These are phyloP conservation scores for Scyliorhinus canicula DNA, from an alignment of 2,797 vertebrate species.

Conservation along the genomic window DNA sequence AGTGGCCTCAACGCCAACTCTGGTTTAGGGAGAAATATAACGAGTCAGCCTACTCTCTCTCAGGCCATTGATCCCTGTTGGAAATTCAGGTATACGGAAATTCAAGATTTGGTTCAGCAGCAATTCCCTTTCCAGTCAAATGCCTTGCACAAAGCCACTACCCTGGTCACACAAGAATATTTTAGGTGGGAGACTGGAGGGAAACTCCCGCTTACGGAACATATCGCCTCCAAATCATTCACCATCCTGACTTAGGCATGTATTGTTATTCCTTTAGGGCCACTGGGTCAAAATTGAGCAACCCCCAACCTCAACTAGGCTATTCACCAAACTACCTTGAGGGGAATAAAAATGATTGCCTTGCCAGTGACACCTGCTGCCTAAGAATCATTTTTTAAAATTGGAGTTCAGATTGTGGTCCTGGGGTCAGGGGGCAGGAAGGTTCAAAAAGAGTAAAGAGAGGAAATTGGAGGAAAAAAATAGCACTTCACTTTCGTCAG, in stretches of 20 bases:
- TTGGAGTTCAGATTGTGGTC: neutral
- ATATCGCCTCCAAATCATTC: neutral
- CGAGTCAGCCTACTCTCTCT: neutral
- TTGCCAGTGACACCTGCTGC: neutral
- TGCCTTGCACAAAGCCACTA: neutral
- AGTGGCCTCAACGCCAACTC: neutral
- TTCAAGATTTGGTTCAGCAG: neutral
- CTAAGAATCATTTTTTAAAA: neutral
- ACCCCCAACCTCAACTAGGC: neutral
- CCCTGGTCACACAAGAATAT: neutral
- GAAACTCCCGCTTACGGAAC: neutral
- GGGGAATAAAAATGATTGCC: neutral
- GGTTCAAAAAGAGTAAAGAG: constrained; percentile 1
- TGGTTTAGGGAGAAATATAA: neutral
- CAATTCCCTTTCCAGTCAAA: neutral
- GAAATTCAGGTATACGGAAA: neutral
- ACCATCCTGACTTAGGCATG: neutral
- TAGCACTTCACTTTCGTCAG: neutral
- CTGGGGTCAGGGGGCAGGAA: neutral
- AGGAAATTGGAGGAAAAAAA: neutral
- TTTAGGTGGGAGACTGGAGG: neutral
- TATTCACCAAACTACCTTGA: neutral
- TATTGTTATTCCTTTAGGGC: too few species aligned
- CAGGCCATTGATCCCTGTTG: neutral
- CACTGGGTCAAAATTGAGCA: neutral